Evolutionary conservation across 1,140 invertebrate species (phyloP), one percentile per base, ranked within the genome.

Genomic region (Luehdorfia chinensis): DNA sequence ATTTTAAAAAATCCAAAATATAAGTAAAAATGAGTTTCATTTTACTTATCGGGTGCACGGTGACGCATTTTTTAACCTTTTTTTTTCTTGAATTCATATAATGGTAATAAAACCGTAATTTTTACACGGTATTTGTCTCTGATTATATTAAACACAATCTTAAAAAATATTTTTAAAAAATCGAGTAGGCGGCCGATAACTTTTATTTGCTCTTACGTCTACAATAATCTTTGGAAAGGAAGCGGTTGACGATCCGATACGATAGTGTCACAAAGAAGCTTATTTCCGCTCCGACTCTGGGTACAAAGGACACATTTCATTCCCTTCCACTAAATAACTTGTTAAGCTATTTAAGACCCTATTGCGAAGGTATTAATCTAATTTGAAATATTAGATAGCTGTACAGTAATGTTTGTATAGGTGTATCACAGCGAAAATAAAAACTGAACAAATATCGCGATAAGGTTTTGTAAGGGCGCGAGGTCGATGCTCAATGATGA

Each of bases 241-340:
- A 78, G 69, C 78, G 67, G 69, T 80, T 78, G 67, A 74, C 77
- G 70, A 83, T 73, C 64, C 70, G 70, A 81, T 76, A 70, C 70
- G 75, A 83, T 80, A 81, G 69, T 84, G 76, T 81, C 80, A 84
- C 80, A 84, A 83, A 83, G 80, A 65, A 80, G 71, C 78, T 84
- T 84, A 83, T 84, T 84, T 84, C 80, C 80, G 77, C 62, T 74
- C 69, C 55, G 50, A 72, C 63, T 74, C 55, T 59, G 55, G 57
- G 56, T 59, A 73, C 74, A 74, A 77, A 76, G 57, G 58, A 59
- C 64, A 75, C 52, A 66, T 56, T 62, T 61, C 48, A 57, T 61
- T 69, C 67, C 55, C 57, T 46, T 54, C 15, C 37, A 45, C 46
- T 59, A 54, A 52, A 56, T 37, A 53, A 55, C 50, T 50, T 30